phyloP scores from a whole-genome alignment of 1,140 invertebrate species.

The Zaprionus camerounensis region DNA sequence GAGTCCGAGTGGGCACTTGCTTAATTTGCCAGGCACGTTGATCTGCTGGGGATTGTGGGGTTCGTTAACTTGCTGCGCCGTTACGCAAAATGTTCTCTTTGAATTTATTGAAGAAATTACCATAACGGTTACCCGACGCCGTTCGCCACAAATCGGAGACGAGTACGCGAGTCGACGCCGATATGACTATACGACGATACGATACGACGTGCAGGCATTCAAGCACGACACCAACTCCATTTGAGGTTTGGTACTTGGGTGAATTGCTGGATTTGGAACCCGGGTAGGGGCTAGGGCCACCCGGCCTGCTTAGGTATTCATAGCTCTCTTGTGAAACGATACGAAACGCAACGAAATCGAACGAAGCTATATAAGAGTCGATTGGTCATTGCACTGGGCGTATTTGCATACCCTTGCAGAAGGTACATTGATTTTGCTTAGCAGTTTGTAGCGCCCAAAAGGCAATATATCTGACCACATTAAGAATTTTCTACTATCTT shows the following conservation, averaged over 20 bases:
- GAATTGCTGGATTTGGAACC: slow-evolving; percentile 9
- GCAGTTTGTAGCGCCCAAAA: not conserved
- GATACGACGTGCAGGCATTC: slow-evolving; percentile 67
- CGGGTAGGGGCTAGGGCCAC: slow-evolving; percentile 25
- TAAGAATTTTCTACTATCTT: no score
- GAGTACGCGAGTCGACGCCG: slow-evolving; percentile 27
- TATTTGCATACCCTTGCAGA: not conserved
- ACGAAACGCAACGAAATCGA: slow-evolving; percentile 31
- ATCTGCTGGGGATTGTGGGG: slow-evolving; percentile 31
- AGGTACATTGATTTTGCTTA: not conserved
- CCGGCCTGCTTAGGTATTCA: slow-evolving; percentile 52
- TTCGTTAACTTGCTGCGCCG: slow-evolving; percentile 68
- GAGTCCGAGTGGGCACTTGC: slow-evolving; percentile 27
- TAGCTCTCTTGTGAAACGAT: slow-evolving; percentile 52
- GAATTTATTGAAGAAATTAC: slow-evolving; percentile 78
- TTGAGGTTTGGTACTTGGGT: slow-evolving; percentile 16
- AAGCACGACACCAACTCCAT: slow-evolving; percentile 53
- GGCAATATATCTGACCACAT: no score
- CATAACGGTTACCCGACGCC: slow-evolving; percentile 67
- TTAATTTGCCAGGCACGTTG: slow-evolving; percentile 69
- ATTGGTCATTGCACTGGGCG: slow-evolving; percentile 70
- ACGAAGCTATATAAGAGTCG: slow-evolving; percentile 38
- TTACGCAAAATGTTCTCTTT: slow-evolving; percentile 77
- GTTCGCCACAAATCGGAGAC: slow-evolving; percentile 15
- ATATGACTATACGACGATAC: not conserved